Percentiles rank a stretch among this genome's conserved stretches.
Evolutionary conservation across 2,888 invertebrate species (phyloP).

Genomic region (Drosophila austrosaltans): DNA sequence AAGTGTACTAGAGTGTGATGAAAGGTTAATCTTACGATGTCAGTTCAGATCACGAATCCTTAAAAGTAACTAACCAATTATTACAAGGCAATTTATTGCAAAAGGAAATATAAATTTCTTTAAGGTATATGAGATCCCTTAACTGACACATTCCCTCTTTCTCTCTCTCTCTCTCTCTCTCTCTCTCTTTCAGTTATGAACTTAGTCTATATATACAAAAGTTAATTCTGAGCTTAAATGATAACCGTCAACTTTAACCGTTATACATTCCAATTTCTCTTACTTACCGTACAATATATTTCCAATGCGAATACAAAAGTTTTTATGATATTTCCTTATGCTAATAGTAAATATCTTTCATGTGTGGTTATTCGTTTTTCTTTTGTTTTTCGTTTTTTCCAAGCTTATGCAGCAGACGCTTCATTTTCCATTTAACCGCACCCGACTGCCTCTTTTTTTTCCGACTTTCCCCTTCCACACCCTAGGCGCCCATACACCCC

Average conservation of each 20-base stretch:
- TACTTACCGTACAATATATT: neutral
- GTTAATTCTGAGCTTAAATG: no score
- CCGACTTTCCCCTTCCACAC: neutral
- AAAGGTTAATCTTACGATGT: no score
- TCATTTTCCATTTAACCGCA: slow-evolving; percentile 73
- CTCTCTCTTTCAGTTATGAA: no score
- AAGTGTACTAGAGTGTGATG: no score
- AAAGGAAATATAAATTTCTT: no score
- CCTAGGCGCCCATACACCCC: neutral
- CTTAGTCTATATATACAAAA: no score
- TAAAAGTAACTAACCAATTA: no score
- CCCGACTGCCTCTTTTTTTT: slow-evolving; percentile 42
- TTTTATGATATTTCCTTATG: slow-evolving; percentile 16
- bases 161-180: no score
- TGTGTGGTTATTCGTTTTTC: slow-evolving; percentile 22
- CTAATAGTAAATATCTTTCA: slow-evolving; percentile 17
- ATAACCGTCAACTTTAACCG: neutral
- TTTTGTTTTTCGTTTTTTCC: neutral
- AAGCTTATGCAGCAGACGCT: slow-evolving; percentile 62
- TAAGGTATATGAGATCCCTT: no score
- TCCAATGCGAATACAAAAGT: neutral
- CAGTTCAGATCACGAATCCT: no score
- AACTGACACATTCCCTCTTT: no score
- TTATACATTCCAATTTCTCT: neutral
- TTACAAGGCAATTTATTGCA: no score